Base-by-base conservation (phyloP, 2,888 invertebrate genomes). In the Atrina japonica region DNA sequence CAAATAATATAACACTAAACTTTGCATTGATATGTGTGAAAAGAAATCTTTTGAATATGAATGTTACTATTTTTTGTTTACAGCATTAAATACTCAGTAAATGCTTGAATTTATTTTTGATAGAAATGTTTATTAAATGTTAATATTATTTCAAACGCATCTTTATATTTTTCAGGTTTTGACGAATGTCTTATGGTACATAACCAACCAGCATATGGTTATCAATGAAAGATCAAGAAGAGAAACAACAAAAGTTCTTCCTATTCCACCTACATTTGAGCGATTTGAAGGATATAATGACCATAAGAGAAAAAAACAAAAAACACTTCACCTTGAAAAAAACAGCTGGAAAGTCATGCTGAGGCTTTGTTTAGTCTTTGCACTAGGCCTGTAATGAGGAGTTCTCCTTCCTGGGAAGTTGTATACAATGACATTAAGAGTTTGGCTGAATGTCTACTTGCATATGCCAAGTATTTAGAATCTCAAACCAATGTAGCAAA, bases 211-310 rank as follows among this genome's bases (percentile, higher is more conserved):
- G 16, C 55, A 55, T 55, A 3, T 27, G 18, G 41, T 41, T 14
- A 65, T 55, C n/a, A 41, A 55, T 45, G 65, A 65, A 11, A 35
- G 30, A 63, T 27, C 27, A 0, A 29, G 18, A 29, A n/a, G 35
- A 18, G 27, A 52, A 16, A 72, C 61, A 18, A 27, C 52, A 18
- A n/a, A n/a, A n/a, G 74, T 76, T 21, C 16, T 40, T 5, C 58
- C 69, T 7, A 56, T 77, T 16, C 73, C 75, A 35, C 49, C 55
- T 30, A 41, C 29, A 14, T 73, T 76, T 63, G 55, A 60, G 14
- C 9, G 40, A 14, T 77, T 56, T 27, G 16, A 55, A 1, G 71
- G 68, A 21, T 77, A 66, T 47, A 74, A 76, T 53, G 67, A 76
- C 11, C 1, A 63, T 1, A 65, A 67, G 23, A 27, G 68, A 18